Evolutionary conservation across 2,797 vertebrate genomes (phyloP).

Genomic region (Gorsachius magnificus): DNA sequence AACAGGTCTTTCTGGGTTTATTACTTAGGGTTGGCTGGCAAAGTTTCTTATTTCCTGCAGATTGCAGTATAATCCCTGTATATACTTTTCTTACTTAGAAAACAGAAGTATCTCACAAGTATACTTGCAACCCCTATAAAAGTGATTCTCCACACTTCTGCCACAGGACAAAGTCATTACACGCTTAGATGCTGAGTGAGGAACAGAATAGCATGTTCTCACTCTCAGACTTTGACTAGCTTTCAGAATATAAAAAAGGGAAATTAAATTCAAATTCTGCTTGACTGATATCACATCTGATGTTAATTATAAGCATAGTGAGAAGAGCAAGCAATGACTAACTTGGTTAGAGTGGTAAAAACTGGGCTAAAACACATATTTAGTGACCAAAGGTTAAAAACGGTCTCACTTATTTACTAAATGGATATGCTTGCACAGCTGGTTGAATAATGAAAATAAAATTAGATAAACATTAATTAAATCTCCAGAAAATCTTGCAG

Average conservation of each 20-base stretch:
- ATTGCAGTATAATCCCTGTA: neutral
- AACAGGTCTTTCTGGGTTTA: neutral
- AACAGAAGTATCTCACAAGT: neutral
- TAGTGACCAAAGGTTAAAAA: neutral
- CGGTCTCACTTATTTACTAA: neutral
- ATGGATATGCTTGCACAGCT: neutral
- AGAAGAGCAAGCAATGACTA: neutral
- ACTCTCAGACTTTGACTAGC: neutral
- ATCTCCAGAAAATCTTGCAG: neutral
- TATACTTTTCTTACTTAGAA: neutral
- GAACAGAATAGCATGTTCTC: neutral
- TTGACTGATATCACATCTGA: neutral
- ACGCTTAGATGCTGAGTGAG: neutral
- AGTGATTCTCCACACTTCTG: neutral
- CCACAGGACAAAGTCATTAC: neutral
- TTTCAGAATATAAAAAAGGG: neutral
- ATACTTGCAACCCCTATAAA: neutral
- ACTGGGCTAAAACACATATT: neutral
- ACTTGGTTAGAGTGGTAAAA: neutral
- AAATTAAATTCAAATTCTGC: neutral
- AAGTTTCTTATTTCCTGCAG: neutral
- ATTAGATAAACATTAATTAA: slow-evolving; percentile 5
- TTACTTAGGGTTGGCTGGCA: neutral
- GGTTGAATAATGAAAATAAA: slow-evolving; percentile 1
- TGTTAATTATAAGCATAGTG: neutral